A percentile compares a stretch with the other conserved stretches of the same genome.
These are phyloP conservation scores for Physella acuta DNA, from an alignment of 1,140 invertebrate genomes.

Conservation along the genomic window DNA sequence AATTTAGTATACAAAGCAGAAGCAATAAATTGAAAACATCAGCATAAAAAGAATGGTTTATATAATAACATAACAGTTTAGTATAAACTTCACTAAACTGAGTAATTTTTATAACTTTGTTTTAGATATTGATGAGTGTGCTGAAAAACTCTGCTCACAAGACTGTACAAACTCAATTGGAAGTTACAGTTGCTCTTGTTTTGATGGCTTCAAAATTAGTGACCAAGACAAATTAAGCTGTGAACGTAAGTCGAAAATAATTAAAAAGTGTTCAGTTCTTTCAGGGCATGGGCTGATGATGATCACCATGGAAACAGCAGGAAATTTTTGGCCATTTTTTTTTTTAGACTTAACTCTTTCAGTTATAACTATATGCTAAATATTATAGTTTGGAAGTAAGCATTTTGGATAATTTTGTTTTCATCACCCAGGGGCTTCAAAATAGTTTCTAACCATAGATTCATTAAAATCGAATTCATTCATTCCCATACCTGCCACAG, in stretches of 20 bases:
- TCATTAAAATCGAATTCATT: background rate
- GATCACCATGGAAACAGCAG: background rate
- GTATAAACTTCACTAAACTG: too few relatives aligned
- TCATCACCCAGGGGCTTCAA: background rate
- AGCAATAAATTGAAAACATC: background rate
- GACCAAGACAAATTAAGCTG: slow-evolving; percentile 1
- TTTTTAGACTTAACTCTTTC: background rate
- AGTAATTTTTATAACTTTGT: background rate
- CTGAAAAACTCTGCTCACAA: slow-evolving; percentile 19
- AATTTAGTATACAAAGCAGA: background rate
- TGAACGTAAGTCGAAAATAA: slow-evolving; percentile 16
- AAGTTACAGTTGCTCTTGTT: slow-evolving; percentile 25
- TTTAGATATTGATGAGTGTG: slow-evolving; percentile 27
- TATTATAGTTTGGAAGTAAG: too few relatives aligned
- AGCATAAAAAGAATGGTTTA: too few relatives aligned
- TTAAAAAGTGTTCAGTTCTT: too few relatives aligned
- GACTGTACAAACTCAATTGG: slow-evolving; percentile 23
- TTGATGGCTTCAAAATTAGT: slow-evolving; percentile 12
- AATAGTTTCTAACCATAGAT: background rate
- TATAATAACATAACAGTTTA: too few relatives aligned
- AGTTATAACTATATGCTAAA: too few relatives aligned
- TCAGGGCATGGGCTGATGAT: background rate
- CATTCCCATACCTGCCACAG: too few relatives aligned
- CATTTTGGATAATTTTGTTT: background rate
- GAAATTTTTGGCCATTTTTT: background rate